Evolutionary conservation across 2,113 vertebrate species (phyloP), one percentile per base, ranked within the genome.

Genomic region (Phalacrocorax pelagicus): DNA sequence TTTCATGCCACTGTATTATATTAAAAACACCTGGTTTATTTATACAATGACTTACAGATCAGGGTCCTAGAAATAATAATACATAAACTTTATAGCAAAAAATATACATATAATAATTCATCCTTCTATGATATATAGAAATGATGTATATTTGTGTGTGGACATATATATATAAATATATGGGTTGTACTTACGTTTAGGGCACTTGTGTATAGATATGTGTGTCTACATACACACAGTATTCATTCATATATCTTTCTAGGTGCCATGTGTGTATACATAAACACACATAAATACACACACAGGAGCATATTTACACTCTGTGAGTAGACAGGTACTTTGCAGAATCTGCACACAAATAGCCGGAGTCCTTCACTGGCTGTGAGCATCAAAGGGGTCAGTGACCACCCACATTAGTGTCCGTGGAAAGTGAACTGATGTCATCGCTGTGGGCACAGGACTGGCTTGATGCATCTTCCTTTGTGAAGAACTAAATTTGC

Each of bases 401-500:
- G 87, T 17, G 73, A 89, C 47, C 83, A 78, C 80, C 91, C 16
- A 4, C 67, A 51, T 81, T 78, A 96, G 92, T 91, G 96, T 97
- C 97, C 94, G 74, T 2, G 23, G 86, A 80, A 24, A 80, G 62
- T 47, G 96, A 97, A 97, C 94, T 13, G 79, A 96, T 96, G 99
- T 99, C 99, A 99, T 97, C 99, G 99, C 52, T 99, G 99, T 8
- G 99, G 99, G 95, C 99, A 99, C 66, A 99, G 94, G 9, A 98
- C 99, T 97, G 99, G 99, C 84, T 99, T 99, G 98, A 99, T 99
- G 98, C 99, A 99, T 94, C 98, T 98, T 91, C 99, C 99, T 96
- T 98, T 98, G 96, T 99, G 98, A 71, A 99, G 98, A 72, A 99
- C 99, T 96, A 99, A 92, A 96, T 99, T 99, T 57, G 99, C 99